Evolutionary conservation across 2,888 invertebrate species (phyloP).

Genomic region (Danaus chrysippus): DNA sequence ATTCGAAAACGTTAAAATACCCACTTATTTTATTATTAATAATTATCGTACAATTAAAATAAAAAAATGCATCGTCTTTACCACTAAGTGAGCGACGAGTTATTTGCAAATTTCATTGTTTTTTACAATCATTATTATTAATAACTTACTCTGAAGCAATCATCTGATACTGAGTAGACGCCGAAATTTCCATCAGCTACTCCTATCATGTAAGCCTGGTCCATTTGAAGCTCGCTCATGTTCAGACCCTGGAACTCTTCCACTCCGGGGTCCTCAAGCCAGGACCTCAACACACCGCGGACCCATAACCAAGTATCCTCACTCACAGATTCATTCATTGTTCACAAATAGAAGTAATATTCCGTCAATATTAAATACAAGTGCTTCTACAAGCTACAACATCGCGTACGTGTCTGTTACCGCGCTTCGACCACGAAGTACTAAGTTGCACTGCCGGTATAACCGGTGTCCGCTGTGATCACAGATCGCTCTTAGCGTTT

Average conservation of each 20-base stretch:
- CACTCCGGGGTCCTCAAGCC: conserved; percentile 79
- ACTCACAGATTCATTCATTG: conserved; percentile 56
- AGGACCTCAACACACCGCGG: conserved; percentile 67
- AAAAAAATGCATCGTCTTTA: too few relatives aligned
- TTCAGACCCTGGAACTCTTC: conserved; percentile 74
- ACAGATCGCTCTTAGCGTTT: conserved; percentile 32
- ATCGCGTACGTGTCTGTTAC: conserved; percentile 23
- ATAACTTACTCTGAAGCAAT: conserved; percentile 83
- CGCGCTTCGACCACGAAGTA: conserved; percentile 31
- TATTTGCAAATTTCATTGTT: too few relatives aligned
- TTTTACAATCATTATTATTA: too few relatives aligned
- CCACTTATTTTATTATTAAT: too few relatives aligned
- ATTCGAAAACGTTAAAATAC: too few relatives aligned
- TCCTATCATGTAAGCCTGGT: conserved; percentile 82
- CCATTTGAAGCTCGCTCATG: conserved; percentile 79
- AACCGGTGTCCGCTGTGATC: conserved; percentile 42
- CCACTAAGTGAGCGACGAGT: too few relatives aligned
- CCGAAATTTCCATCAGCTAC: conserved; percentile 61
- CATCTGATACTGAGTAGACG: conserved; percentile 83
- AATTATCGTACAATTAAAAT: too few relatives aligned
- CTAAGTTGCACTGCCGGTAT: conserved; percentile 37
- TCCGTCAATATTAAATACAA: conserved; percentile 11
- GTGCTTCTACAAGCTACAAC: conserved; percentile 15
- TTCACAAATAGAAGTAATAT: conserved; percentile 15
- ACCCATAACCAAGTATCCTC: conserved; percentile 68